Percentiles rank a stretch among this genome's conserved stretches.
Conservation (phyloP, 2,113 vertebrate species). For the Aegotheles bennettii region DNA sequence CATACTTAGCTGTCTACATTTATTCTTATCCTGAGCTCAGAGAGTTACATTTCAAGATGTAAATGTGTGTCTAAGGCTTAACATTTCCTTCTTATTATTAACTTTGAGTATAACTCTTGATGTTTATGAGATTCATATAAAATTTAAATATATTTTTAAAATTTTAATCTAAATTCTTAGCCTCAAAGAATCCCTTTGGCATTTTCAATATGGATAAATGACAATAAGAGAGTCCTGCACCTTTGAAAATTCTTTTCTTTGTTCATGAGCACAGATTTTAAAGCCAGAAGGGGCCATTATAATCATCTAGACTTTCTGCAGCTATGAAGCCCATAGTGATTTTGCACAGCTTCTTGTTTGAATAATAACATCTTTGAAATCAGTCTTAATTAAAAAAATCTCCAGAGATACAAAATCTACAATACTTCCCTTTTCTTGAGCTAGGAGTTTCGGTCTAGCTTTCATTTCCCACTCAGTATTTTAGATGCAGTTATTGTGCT, state of each 20-base stretch:
- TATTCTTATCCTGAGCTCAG: background rate
- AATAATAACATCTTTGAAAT: background rate
- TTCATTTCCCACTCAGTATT: background rate
- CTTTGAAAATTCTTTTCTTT: background rate
- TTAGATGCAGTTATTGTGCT: background rate
- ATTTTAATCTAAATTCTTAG: background rate
- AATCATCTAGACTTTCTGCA: background rate
- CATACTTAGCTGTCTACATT: background rate
- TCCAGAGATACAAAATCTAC: background rate
- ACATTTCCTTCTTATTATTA: background rate
- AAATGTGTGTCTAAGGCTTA: background rate
- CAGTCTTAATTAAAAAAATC: slow-evolving; percentile 31
- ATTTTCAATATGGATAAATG: background rate
- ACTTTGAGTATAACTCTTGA: background rate
- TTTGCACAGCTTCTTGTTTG: background rate
- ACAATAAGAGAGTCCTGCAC: background rate
- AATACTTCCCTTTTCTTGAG: background rate
- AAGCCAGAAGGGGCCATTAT: background rate
- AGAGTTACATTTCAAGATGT: background rate
- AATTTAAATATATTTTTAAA: background rate
- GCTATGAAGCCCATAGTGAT: background rate
- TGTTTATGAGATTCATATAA: background rate
- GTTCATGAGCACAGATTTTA: background rate
- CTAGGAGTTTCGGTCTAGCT: background rate
- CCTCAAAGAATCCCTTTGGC: background rate